Percentiles rank a stretch among this genome's conserved stretches.
phyloP scores from a whole-genome alignment of 2,797 vertebrate genomes.

The Podarcis siculus region DNA sequence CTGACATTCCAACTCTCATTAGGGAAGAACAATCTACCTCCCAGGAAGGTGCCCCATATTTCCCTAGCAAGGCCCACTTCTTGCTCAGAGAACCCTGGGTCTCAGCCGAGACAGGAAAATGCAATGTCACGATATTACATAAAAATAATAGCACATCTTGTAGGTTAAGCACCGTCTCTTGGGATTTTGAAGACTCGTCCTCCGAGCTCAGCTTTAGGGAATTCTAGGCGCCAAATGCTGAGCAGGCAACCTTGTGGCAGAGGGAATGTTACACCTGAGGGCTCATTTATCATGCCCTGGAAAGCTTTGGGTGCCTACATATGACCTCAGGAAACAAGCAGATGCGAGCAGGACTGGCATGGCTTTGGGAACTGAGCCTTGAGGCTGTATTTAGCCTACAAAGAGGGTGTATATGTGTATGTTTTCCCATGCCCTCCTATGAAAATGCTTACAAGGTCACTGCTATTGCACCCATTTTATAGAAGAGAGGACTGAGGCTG shows the following conservation, averaged over 20 bases:
- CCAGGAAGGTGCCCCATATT: not conserved
- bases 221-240: slow-evolving; percentile 23
- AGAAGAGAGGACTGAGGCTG: not conserved
- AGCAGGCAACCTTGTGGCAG: slow-evolving; percentile 10
- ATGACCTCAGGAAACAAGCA: not conserved
- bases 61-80: not conserved
- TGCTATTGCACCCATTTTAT: not conserved
- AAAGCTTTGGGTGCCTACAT: not conserved
- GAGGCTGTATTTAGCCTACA: not conserved
- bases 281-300: not conserved
- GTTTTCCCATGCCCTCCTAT: not conserved
- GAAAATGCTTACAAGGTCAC: not conserved
- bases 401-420: not conserved
- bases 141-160: slow-evolving; percentile 24
- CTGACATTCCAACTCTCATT: not conserved
- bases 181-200: slow-evolving; percentile 19
- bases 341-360: not conserved
- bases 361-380: not conserved
- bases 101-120: not conserved
- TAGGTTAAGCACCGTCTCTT: slow-evolving; percentile 23
- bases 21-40: not conserved
- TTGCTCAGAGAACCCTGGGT: not conserved
- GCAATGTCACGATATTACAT: slow-evolving; percentile 16
- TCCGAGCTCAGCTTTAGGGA: slow-evolving; percentile 22
- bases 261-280: not conserved